Evolutionary conservation across 2,797 vertebrate species (phyloP), one percentile per base, ranked within the genome.

Genomic region (Fistularia commersonii): DNA sequence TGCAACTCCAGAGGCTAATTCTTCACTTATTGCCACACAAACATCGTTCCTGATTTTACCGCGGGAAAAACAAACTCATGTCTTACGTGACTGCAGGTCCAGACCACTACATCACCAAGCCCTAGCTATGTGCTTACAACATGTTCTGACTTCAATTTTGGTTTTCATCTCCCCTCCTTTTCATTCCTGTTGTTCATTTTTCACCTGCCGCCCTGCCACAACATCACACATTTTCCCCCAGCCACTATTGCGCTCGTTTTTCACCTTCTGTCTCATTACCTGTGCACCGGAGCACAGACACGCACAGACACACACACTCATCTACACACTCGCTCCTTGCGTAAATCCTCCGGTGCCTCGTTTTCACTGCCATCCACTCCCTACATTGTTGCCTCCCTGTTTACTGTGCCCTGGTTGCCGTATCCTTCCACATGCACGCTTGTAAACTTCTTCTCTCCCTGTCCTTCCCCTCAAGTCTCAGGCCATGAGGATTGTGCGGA

Each of bases 401-500:
- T 59, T 8, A 8, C 67, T 47, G 37, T 48, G 53, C 54, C 53
- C 60, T 4, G 23, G 23, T 23, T 45, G 50, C 68, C 48, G 45
- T 50, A 49, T 10, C 38, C 15, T 42, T n/a, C 42, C 23, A 32
- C 44, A 32, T 44, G 8, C 48, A 10, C 39, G 51, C 58, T 53
- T 44, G 33, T 34, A 34, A 42, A 42, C 43, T 6, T 39, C 44
- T 51, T n/a, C 46, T 48, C 39, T 11, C 31, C 41, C 4, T 49
- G 43, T 61, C 23, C 48, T 48, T 45, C 32, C 45, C 52, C 0
- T n/a, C 6, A 83, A 99, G 97, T 98, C 95, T 72, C 96, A 98
- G 60, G 97, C 97, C 56, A 96, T 99, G 96, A 90, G 95, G 68
- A 97, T 99, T 0, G 96, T 99, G 53, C 89, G 94, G 57, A 98